Evolutionary conservation across 2,113 vertebrate species (phyloP).

Genomic region (Dipodomys merriami): DNA sequence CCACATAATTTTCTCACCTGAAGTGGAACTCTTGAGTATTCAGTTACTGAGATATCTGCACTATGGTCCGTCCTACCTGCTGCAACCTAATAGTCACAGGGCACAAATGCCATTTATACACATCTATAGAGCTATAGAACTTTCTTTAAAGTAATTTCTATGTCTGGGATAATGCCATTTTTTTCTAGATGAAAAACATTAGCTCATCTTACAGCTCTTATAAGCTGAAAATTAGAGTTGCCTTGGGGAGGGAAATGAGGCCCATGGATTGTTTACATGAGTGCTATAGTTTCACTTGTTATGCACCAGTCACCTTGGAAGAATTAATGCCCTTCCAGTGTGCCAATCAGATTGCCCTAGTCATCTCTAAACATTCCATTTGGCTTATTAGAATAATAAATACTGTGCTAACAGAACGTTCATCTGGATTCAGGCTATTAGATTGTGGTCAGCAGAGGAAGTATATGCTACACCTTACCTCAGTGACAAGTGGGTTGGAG

Average conservation of each 20-base stretch:
- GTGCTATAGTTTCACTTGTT: slow-evolving; percentile 81
- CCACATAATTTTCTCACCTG: slow-evolving; percentile 40
- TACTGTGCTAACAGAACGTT: slow-evolving; percentile 72
- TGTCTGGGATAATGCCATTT: slow-evolving; percentile 76
- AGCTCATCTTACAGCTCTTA: slow-evolving; percentile 77
- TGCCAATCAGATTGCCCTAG: slow-evolving; percentile 80
- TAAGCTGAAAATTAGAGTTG: slow-evolving; percentile 79
- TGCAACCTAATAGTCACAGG: not conserved
- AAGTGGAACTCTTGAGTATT: slow-evolving; percentile 28
- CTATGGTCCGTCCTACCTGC: not conserved
- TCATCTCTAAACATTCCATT: slow-evolving; percentile 80
- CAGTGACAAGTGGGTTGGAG: not conserved
- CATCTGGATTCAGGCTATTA: slow-evolving; percentile 69
- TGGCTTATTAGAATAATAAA: slow-evolving; percentile 81
- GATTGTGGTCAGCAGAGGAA: slow-evolving; percentile 66
- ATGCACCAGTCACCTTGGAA: slow-evolving; percentile 79
- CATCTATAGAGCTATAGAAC: slow-evolving; percentile 38
- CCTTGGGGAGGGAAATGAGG: slow-evolving; percentile 73
- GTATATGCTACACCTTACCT: slow-evolving; percentile 63
- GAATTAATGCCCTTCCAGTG: slow-evolving; percentile 77
- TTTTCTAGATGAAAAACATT: slow-evolving; percentile 74
- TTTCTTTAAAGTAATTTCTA: slow-evolving; percentile 68
- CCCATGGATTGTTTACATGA: slow-evolving; percentile 79
- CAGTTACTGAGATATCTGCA: slow-evolving; percentile 35
- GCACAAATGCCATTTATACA: slow-evolving; percentile 40